Base-by-base conservation (phyloP, 1,140 invertebrate genomes). In the Caenorhabditis tropicalis region DNA sequence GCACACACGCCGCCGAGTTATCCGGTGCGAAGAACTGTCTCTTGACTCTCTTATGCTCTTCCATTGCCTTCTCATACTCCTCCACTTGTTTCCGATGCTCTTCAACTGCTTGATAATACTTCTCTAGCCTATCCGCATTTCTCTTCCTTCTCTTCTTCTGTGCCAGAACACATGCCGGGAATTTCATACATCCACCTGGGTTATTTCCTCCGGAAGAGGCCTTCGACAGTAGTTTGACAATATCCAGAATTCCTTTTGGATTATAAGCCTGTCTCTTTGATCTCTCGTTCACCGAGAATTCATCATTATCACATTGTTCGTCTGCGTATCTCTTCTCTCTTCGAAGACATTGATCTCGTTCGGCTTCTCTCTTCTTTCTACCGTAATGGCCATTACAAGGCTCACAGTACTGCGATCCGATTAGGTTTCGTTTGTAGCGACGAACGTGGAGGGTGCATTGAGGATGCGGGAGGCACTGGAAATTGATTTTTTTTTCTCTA, bases 1-100 rank as follows among this genome's bases (percentile, higher is more conserved):
- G 88, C 24, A 88, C 85, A 81, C 88, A 88, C 21, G 84, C 80
- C 7, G 86, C 87, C 1, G 87, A 80, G 33, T 82, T 70, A 60
- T 88, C 87, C 39, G 88, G 88, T 21, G 88, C 85, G 60, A 82
- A 88, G 85, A 88, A 88, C 31, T 88, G 88, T 29, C 88, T 29
- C 58, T 88, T 88, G 46, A 86, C 82, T 58, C 87, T 48, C 21
- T 87, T 58, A n/a, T 87, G 74, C 27, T 88, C 82, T 39, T 88
- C 86, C 48, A 82, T 27, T 29, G 79, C 85, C 60, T 79, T 39
- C 16, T 49, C 51, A 31, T 86, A 70, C 24, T 83, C 56, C n/a
- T 33, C 58, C 3, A 87, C 19, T 5, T 53, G 36, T n/a, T 82
- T 53, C 53, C 85, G 27, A 48, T 87, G 84, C 43, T 82, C 82